These are phyloP conservation scores for Ectemnius cavifrons DNA, from an alignment of 2,888 invertebrate species.

Conservation along the genomic window DNA sequence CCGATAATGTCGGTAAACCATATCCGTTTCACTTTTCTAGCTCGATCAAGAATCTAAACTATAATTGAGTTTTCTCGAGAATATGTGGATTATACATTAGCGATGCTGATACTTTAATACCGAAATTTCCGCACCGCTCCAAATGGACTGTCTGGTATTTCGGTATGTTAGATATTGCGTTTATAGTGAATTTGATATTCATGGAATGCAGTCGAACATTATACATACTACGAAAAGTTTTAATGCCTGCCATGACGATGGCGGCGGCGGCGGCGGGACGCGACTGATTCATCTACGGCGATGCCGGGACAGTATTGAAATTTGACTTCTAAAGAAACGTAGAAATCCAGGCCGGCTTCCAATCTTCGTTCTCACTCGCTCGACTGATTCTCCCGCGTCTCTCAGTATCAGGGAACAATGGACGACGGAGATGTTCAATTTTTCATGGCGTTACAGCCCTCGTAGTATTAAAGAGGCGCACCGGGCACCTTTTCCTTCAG, in stretches of 20 bases:
- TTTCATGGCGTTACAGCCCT: slow-evolving; percentile 56
- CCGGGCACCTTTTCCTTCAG: slow-evolving; percentile 14
- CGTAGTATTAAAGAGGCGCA: slow-evolving; percentile 42
- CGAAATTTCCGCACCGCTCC: too few relatives aligned
- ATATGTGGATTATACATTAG: too few relatives aligned
- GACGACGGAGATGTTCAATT: slow-evolving; percentile 61
- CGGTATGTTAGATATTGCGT: too few relatives aligned
- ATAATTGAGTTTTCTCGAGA: too few relatives aligned
- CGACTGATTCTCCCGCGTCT: slow-evolving; percentile 24
- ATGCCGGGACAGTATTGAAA: slow-evolving; percentile 33
- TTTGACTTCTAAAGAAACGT: slow-evolving; percentile 28
- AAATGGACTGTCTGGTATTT: too few relatives aligned
- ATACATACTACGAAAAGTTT: slow-evolving; percentile 9
- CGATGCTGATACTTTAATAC: too few relatives aligned
- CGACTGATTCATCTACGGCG: too few relatives aligned
- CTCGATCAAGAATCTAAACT: too few relatives aligned
- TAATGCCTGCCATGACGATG: neutral
- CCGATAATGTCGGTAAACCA: too few relatives aligned
- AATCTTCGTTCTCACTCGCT: too few relatives aligned
- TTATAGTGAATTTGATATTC: neutral
- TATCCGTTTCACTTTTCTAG: too few relatives aligned
- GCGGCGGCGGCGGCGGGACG: neutral
- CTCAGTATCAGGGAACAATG: slow-evolving; percentile 52
- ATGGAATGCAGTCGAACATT: neutral
- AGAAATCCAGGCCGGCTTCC: neutral